A percentile compares a stretch with the other conserved stretches of the same genome.
These are phyloP conservation scores for Opisthocomus hoazin DNA, from an alignment of 2,113 vertebrate species.

Conservation along the genomic window DNA sequence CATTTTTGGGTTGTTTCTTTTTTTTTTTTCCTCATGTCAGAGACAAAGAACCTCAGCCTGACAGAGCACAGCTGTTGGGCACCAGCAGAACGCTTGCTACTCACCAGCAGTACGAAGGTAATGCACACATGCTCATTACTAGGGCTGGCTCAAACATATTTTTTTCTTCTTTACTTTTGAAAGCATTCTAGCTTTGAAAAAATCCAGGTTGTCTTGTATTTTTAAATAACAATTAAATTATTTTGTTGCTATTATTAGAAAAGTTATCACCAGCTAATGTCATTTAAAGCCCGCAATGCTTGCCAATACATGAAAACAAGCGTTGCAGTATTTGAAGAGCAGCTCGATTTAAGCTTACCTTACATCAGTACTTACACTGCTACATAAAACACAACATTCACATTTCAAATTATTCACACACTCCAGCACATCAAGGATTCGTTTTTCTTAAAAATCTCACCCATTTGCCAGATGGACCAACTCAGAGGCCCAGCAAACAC, in stretches of 20 bases:
- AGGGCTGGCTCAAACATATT: background rate
- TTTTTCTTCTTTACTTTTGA: background rate
- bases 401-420: background rate
- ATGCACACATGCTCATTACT: background rate
- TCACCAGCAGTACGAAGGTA: background rate
- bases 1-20: background rate
- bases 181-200: background rate
- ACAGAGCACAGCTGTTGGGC: conserved; percentile 12
- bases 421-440: background rate
- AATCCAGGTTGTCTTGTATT: background rate
- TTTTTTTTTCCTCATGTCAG: background rate
- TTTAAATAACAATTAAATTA: background rate
- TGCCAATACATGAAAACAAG: background rate
- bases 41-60: background rate
- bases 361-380: background rate
- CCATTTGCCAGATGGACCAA: background rate
- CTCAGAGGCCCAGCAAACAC: background rate
- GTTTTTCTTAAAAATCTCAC: background rate
- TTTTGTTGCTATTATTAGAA: background rate
- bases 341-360: background rate
- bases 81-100: background rate
- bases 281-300: background rate
- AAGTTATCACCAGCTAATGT: background rate
- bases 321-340: background rate
- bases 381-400: background rate